phyloP scores from a whole-genome alignment of 2,113 vertebrate genomes.

The Eptatretus burgeri region DNA sequence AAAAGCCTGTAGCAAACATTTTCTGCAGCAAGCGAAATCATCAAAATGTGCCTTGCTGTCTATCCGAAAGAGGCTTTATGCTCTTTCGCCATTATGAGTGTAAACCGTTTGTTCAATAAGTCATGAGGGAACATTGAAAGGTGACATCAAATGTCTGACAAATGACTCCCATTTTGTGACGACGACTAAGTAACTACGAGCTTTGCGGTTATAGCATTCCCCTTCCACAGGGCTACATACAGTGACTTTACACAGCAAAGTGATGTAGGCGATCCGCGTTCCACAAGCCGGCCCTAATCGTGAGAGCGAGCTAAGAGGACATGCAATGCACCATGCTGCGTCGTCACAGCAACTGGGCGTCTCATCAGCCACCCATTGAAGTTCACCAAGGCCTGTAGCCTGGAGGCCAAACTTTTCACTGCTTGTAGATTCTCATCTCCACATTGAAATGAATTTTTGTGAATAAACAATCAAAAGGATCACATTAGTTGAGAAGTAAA shows the following conservation, averaged over 20 bases:
- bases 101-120: too few species aligned
- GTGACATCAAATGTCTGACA: too few species aligned
- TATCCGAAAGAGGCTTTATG: too few species aligned
- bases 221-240: conserved; percentile 48
- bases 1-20: too few species aligned
- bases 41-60: too few species aligned
- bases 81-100: too few species aligned
- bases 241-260: conserved; percentile 76
- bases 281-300: conserved; percentile 48
- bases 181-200: too few species aligned
- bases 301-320: conserved; percentile 79
- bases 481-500: background rate
- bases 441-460: background rate
- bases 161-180: too few species aligned
- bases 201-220: conserved; percentile 16
- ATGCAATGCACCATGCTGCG: conserved; percentile 43
- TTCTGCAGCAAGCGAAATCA: too few species aligned
- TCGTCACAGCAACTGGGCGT: conserved; percentile 59
- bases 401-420: background rate
- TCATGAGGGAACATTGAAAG: too few species aligned
- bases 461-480: background rate
- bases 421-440: too few species aligned
- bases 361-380: conserved; percentile 90
- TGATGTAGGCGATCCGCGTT: conserved; percentile 57
- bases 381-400: conserved; percentile 40